Evolutionary conservation across 2,797 vertebrate species (phyloP), one percentile per base, ranked within the genome.

Genomic region (Odontamblyopus rebecca): DNA sequence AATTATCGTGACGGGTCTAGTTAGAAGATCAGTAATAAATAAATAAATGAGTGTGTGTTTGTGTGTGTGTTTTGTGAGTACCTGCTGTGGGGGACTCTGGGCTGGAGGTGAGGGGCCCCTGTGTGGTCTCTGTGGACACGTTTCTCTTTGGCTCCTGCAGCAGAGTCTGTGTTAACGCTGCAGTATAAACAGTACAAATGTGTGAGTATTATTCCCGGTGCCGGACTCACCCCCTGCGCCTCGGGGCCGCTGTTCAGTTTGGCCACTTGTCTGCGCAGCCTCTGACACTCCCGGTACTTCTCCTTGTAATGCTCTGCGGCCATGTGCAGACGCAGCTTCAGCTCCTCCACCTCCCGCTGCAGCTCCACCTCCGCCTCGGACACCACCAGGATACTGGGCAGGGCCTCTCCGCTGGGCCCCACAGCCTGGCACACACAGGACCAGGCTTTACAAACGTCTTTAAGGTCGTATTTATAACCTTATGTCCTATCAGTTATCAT

Each of bases 251-350:
- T 78, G 71, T 93, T 94, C 76, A 98, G 93, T 84, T 95, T 98
- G 79, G 94, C 94, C 72, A 98, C 94, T 94, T 99, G 97, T 85
- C 96, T 96, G 75, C 97, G 96, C 74, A 98, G 95, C 69, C 95
- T 95, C 87, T 99, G 97, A 77, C 98, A 99, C 88, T 99, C 98
- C 80, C 97, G 93, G 90, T 97, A 99, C 88, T 99, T 99, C 86
- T 99, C 98, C 88, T 97, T 98, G 85, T 98, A 99, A 89, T 99
- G 97, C 77, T 99, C 98, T 27, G 97, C 97, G 29, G 97, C 97
- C 98, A 99, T 99, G 82, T 99, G 97, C 64, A 99, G 94, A 35
- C 98, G 95, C 75, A 99, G 93, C 89, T 97, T 98, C 87, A 99
- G 91, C 87, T 99, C 98, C 92, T 99, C 98, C 83, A 98, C 95